A percentile compares a stretch with the other conserved stretches of the same genome.
Evolutionary conservation across 23 tunicate genomes (phyloP).

Genomic region (Clavelina lepadiformis): DNA sequence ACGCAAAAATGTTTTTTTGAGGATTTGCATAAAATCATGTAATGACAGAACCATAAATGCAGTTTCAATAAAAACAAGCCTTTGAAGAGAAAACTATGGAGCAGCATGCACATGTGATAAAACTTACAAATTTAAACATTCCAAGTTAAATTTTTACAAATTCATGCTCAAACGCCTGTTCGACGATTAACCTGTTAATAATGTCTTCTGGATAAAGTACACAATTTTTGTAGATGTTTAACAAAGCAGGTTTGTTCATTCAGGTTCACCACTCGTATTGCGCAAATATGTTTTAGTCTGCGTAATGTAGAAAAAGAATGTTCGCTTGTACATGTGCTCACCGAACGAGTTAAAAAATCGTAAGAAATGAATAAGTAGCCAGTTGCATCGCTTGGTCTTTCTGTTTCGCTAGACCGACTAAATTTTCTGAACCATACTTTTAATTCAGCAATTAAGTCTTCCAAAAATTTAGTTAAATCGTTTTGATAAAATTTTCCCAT

Average conservation of each 20-base stretch:
- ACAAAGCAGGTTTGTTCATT: constrained; percentile 7
- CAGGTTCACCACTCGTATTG: constrained; percentile 4
- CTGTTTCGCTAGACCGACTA: neutral
- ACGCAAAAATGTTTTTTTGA: too few relatives aligned
- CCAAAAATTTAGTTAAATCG: constrained; percentile 6
- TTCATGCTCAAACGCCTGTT: too few relatives aligned
- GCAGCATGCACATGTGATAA: too few relatives aligned
- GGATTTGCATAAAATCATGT: too few relatives aligned
- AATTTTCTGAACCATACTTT: constrained; percentile 7
- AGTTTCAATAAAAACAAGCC: too few relatives aligned
- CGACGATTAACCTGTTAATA: neutral
- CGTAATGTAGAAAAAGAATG: constrained; percentile 18
- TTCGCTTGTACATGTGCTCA: constrained; percentile 9
- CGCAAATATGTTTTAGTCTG: constrained; percentile 16
- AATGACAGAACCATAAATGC: too few relatives aligned
- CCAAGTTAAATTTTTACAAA: too few relatives aligned
- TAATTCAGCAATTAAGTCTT: neutral
- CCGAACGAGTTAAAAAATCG: constrained; percentile 18
- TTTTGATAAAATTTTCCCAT: constrained; percentile 12
- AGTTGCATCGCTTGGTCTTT: constrained; percentile 3
- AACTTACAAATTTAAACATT: too few relatives aligned
- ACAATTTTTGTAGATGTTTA: neutral
- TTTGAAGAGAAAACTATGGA: too few relatives aligned
- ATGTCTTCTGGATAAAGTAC: constrained; percentile 1
- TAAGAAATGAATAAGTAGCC: constrained; percentile 2